Evolutionary conservation across 2,113 vertebrate species (phyloP), one percentile per base, ranked within the genome.

Genomic region (Salvelinus fontinalis): DNA sequence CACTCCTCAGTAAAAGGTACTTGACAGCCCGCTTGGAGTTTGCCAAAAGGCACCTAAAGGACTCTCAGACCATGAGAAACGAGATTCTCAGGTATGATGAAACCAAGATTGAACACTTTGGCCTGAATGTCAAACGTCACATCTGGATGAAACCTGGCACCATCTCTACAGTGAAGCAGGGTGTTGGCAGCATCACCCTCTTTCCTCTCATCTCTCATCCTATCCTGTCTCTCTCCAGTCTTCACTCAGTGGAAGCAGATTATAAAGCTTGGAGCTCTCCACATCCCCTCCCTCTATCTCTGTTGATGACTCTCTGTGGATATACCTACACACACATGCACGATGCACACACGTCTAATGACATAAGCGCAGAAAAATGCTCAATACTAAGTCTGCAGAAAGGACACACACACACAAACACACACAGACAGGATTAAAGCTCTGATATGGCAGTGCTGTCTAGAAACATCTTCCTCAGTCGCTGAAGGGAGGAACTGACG

Each of bases 251-350:
- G 57, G 81, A 85, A 87, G 88, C 81, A 81, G 89, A 85, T 89
- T 89, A 89, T 51, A 70, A 62, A 79, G 88, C 84, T 91, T 85
- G 88, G 75, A 71, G 78, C 66, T 74, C 60, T 27, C 7, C 24
- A 34, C 83, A 73, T 82, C 80, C 74, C 74, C 80, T 69, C 76
- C 62, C 81, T 80, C 85, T 73, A 44, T 88, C 79, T 59, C 78
- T 8, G 72, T 82, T 80, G 85, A 88, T 82, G 84, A 79, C 77
- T 20, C 26, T 79, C n/a, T 44, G 20, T 70, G 62, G n/a, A 18
- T 54, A 62, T n/a, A 62, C 59, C 22, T 1, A 62, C 59, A 62
- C 4, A 49, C 22, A 71, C 75, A 80, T 31, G 82, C 76, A 29
- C 39, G 39, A 44, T 44, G 39, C 39, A 44, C 39, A 44, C 0